phyloP scores from a whole-genome alignment of 2,113 vertebrate species.

The Riparia riparia region DNA sequence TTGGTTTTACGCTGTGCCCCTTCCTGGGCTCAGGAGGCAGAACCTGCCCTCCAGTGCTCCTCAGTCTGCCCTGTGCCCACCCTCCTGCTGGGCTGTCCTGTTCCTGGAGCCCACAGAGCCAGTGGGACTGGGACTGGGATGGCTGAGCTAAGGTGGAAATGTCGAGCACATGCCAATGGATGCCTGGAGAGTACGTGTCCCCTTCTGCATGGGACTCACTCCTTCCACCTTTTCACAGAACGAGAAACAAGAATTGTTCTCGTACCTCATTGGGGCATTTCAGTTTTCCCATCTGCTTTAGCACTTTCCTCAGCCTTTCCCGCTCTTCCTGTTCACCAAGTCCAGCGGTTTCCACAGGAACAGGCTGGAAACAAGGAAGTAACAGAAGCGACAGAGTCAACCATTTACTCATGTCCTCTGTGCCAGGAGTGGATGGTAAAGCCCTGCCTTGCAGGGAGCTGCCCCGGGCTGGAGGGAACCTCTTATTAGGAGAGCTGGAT shows the following conservation, averaged over 20 bases:
- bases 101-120: rapidly evolving
- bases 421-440: not conserved
- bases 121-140: not conserved
- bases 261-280: slow-evolving; percentile 93
- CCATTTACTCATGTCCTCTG: slow-evolving; percentile 18
- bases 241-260: slow-evolving; percentile 33
- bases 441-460: not conserved
- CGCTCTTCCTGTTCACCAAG: slow-evolving; percentile 88
- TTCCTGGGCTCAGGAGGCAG: not conserved
- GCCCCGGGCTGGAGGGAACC: not conserved
- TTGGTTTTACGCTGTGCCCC: not conserved
- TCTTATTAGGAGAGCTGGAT: not conserved
- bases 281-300: slow-evolving; percentile 97
- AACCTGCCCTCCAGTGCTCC: not conserved
- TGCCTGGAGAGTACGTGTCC: not conserved
- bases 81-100: rapidly evolving
- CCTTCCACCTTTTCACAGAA: not conserved
- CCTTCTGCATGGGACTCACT: not conserved
- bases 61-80: not conserved
- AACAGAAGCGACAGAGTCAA: slow-evolving; percentile 44
- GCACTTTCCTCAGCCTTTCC: slow-evolving; percentile 89
- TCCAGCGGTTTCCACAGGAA: slow-evolving; percentile 80
- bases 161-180: rapidly evolving
- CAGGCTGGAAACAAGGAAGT: slow-evolving; percentile 79
- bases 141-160: not conserved